Conservation (phyloP, 2,113 vertebrate genomes). For the Leucoraja erinaceus region DNA sequence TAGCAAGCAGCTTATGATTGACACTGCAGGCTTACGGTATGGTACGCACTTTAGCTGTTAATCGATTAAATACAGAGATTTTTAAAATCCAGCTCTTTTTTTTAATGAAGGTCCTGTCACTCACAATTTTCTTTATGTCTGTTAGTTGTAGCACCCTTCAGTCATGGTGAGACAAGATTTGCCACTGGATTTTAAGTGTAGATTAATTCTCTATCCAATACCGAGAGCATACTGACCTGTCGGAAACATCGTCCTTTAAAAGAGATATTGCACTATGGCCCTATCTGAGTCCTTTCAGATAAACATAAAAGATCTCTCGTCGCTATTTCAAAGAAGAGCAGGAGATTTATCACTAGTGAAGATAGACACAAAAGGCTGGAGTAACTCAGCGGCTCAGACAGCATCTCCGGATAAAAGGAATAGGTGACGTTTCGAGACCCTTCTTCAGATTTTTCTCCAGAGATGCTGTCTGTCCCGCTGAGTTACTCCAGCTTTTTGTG, state of each 20-base stretch:
- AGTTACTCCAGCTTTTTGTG: too few species aligned
- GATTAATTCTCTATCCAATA: neutral
- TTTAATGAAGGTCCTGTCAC: neutral
- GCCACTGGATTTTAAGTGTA: neutral
- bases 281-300: neutral
- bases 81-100: neutral
- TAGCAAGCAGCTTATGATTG: neutral
- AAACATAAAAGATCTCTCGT: neutral
- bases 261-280: neutral
- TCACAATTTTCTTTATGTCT: neutral
- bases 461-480: too few species aligned
- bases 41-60: neutral
- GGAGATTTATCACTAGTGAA: neutral
- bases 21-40: neutral
- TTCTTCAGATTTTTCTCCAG: too few species aligned
- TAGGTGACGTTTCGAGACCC: too few species aligned
- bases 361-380: too few species aligned
- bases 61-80: neutral
- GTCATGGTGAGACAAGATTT: neutral
- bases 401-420: too few species aligned
- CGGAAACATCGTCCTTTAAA: neutral
- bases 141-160: neutral
- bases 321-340: neutral
- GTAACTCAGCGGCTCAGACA: too few species aligned
- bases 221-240: neutral